Evolutionary conservation across 2,113 vertebrate species (phyloP).

Genomic region (Tautogolabrus adspersus): DNA sequence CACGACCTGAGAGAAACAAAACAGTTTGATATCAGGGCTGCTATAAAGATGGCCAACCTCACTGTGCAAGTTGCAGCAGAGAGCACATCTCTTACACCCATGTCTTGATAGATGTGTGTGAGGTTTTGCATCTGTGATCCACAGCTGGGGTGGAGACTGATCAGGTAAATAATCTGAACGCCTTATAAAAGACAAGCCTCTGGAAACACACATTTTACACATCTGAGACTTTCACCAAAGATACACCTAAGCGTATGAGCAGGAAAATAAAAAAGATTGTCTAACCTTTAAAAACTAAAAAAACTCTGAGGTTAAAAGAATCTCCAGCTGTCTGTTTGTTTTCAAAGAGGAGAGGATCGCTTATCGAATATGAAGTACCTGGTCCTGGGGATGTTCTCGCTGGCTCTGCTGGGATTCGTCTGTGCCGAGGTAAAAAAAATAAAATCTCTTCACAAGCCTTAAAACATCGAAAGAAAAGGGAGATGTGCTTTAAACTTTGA

Average conservation of each 20-base stretch:
- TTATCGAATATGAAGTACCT: slow-evolving; percentile 46
- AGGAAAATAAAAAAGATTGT: too few relatives aligned
- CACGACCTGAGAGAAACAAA: too few relatives aligned
- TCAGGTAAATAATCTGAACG: slow-evolving; percentile 33
- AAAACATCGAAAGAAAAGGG: too few relatives aligned
- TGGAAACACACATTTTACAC: background rate
- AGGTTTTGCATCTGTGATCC: slow-evolving; percentile 58
- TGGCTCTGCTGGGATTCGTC: slow-evolving; percentile 40
- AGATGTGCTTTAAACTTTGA: too few relatives aligned
- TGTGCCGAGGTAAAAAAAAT: slow-evolving; percentile 33
- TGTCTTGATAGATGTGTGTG: background rate
- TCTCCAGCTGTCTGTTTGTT: background rate
- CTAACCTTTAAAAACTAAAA: too few relatives aligned
- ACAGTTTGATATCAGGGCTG: too few relatives aligned
- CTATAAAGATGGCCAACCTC: too few relatives aligned
- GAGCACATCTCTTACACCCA: background rate
- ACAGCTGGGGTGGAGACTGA: slow-evolving; percentile 46
- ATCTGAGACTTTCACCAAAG: background rate
- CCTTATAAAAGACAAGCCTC: slow-evolving; percentile 27
- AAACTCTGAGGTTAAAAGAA: background rate
- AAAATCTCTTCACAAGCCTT: background rate
- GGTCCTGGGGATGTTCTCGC: slow-evolving; percentile 16
- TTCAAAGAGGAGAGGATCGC: slow-evolving; percentile 7
- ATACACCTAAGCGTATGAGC: too few relatives aligned
- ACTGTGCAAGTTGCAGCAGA: background rate